Percentiles rank a stretch among this genome's conserved stretches.
Evolutionary conservation across 1,140 invertebrate species (phyloP).

Genomic region (Aleiodes sp.): DNA sequence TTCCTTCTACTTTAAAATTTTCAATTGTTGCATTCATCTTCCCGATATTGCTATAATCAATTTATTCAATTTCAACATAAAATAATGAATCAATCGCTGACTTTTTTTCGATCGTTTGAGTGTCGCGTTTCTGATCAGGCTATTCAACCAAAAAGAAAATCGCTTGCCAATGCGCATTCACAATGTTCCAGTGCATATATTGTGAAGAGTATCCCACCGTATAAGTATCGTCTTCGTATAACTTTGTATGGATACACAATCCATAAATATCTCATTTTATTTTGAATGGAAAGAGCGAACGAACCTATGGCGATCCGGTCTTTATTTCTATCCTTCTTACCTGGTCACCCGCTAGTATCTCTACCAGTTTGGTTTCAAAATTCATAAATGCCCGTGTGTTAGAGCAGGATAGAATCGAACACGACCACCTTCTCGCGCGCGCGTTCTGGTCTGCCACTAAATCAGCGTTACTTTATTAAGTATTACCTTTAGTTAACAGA

Average conservation of each 20-base stretch:
- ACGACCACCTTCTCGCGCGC: conserved; percentile 26
- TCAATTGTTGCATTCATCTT: too few relatives aligned
- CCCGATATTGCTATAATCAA: too few relatives aligned
- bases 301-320: conserved; percentile 34
- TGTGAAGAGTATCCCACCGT: background rate
- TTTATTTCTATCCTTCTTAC: conserved; percentile 1
- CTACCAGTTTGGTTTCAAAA: background rate
- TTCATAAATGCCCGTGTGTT: background rate
- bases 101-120: too few relatives aligned
- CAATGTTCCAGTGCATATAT: background rate
- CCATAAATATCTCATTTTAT: conserved; percentile 67
- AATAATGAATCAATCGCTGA: too few relatives aligned
- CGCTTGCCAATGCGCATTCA: conserved; percentile 3
- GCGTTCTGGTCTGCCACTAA: conserved; percentile 52
- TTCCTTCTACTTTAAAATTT: too few relatives aligned
- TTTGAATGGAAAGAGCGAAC: conserved; percentile 65
- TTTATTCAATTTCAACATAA: too few relatives aligned
- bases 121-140: too few relatives aligned
- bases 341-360: background rate
- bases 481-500: conserved; percentile 69
- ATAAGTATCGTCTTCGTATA: conserved; percentile 14
- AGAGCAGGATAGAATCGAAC: background rate
- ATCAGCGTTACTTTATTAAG: conserved; percentile 69
- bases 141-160: too few relatives aligned
- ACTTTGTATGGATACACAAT: conserved; percentile 34